Base-by-base conservation (phyloP, 2,888 invertebrate genomes). In the Melipona beecheii region DNA sequence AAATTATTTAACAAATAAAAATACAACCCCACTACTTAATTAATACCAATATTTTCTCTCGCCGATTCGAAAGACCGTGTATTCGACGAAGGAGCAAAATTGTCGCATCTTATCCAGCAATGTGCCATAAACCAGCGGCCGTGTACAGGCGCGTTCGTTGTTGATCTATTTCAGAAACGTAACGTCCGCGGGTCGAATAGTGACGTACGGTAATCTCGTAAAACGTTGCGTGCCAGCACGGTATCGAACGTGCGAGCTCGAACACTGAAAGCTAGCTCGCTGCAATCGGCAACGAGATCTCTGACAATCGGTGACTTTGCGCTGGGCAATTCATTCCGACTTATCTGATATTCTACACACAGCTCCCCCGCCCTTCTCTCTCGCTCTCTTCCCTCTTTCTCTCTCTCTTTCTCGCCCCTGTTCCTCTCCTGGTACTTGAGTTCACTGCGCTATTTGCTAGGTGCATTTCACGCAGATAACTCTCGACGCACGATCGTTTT, bases 301-400 rank as follows among this genome's bases (percentile, higher is more conserved):
- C 89, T 85, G 88, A 88, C 89, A 89, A 88, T 88, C 88, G 89
- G 89, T 82, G 89, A 88, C 85, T 88, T 87, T 78, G 89, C 87
- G 83, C 85, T 50, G 60, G 75, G 87, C 87, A 87, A 87, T 87
- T 87, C 88, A 87, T 87, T 87, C 72, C 81, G 56, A 65, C 85
- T 87, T 87, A 87, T 87, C 87, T 87, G 88, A 87, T 87, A 87
- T 85, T 81, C 74, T 82, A 72, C 70, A 58, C 52, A 58, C 52
- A 49, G 17, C 19, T 17, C 52, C 52, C n/a, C 21, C 64, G 31
- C 36, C 50, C 13, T n/a, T 4, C 15, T 5, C 50, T n/a, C 65
- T 74, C 73, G 52, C 36, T 36, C 5, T 4, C 24, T 4, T 36
- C 5, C 17, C 24, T 4, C 49, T 13, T 49, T 52, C 17, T 11